phyloP scores from a whole-genome alignment of 2,797 vertebrate genomes.

The Eospalax fontanierii region DNA sequence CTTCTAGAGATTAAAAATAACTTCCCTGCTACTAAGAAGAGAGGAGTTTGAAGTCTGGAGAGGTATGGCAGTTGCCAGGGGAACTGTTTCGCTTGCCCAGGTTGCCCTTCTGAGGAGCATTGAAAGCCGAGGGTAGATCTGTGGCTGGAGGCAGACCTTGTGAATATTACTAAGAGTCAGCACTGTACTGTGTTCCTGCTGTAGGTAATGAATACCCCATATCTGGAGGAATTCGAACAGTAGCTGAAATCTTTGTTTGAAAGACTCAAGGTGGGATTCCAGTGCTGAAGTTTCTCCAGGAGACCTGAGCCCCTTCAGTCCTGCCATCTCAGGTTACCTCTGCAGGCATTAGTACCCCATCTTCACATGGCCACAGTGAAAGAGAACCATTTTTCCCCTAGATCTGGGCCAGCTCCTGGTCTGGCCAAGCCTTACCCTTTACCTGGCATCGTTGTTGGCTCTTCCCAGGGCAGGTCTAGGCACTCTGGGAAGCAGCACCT shows the following conservation, averaged over 20 bases:
- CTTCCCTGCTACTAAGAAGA: not conserved
- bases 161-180: not conserved
- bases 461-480: not conserved
- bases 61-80: not conserved
- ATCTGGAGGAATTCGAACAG: not conserved
- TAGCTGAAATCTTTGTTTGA: not conserved
- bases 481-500: not conserved
- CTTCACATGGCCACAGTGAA: not conserved
- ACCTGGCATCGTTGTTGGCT: too few species aligned
- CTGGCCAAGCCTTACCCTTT: not conserved
- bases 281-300: not conserved
- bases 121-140: not conserved
- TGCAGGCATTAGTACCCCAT: not conserved
- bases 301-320: not conserved
- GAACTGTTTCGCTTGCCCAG: not conserved
- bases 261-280: not conserved
- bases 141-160: not conserved
- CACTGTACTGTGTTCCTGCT: not conserved
- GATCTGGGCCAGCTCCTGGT: fast-evolving
- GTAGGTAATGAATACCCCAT: not conserved
- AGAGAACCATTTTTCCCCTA: not conserved
- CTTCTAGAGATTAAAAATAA: constrained; percentile 32
- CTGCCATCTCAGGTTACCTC: not conserved
- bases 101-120: not conserved
- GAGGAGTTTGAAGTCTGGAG: not conserved